Base-by-base conservation (phyloP, 2,888 invertebrate genomes). In the Lasioglossum calceatum region DNA sequence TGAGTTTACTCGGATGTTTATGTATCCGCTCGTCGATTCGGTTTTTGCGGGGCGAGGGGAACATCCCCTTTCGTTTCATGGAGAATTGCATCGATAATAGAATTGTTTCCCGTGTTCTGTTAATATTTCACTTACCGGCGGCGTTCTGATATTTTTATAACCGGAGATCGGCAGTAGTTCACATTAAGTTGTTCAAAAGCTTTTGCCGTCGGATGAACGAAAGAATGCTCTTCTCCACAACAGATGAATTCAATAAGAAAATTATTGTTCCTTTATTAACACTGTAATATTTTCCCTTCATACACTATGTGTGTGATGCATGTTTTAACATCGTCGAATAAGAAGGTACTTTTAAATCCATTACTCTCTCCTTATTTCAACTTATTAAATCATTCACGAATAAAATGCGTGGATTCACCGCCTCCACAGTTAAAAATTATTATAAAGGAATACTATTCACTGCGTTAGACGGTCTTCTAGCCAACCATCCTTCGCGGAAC, bases 1-100 rank as follows among this genome's bases (percentile, higher is more conserved):
- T 14, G 44, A 44, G 73, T 73, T 73, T 32, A 54, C 44, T 32
- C 7, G 19, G 27, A 79, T 39, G 72, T 79, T 79, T 71, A 19
- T 27, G 27, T 70, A 23, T 39, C 36, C 67, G 10, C 32, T 70
- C 19, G 23, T 10, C 36, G 8, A 19, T 36, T 19, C 19, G 10
- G 36, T 19, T 67, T 32, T 36, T 36, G 8, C 36, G 32, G 4
- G 19, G 8, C 23, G 2, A 14, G 61, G n/a, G 12, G 1, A 64
- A 27, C 12, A 64, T 64, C 27, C 27, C 16, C 27, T 32, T 64
- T 32, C 64, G 27, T 27, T 32, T 61, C 10, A 27, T 5, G 61
- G 61, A 14, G 54, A 10, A 54, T 8, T 10, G 27, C 27, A 61
- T 61, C 27, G 27, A 0, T 61, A 32, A 32, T 32, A 32, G 7